Evolutionary conservation across 2,797 vertebrate genomes (phyloP), one percentile per base, ranked within the genome.

Genomic region (Hipposideros larvatus): DNA sequence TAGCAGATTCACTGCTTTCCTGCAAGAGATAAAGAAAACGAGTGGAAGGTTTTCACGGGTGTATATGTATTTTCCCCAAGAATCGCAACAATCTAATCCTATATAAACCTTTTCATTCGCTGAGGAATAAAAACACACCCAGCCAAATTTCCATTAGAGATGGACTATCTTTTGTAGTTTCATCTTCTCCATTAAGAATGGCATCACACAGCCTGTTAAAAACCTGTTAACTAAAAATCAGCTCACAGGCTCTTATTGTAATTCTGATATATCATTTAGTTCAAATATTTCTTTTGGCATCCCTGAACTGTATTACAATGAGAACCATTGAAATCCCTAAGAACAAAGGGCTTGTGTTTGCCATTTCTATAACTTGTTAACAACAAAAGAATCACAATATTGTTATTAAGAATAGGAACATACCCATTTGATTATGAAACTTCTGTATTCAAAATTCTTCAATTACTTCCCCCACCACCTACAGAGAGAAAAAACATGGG

Each of bases 121-220:
- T 28, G 7, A 92, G 6, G 46, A n/a, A n/a, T n/a, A 14, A 79
- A 91, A 89, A 48, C 78, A 94, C 31, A 83, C 28, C 0, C 66
- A 13, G 5, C 15, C 73, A 46, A 92, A 94, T 97, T 98, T 94
- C 74, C 71, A 94, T 84, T 65, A 87, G 71, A 97, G 37, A 43
- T n/a, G 51, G 53, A n/a, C 2, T 93, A 2, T 75, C 80, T 95
- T 96, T 87, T 51, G 73, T 93, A 90, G 94, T 77, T 94, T 84
- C 68, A 95, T 93, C 78, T 66, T 87, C 61, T 53, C 53, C 87
- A 68, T 87, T 88, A 86, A 94, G 70, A 94, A 93, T 94, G 95
- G 19, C 89, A 83, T 71, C 95, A 94, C 95, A 94, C 1, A 14
- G 79, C 92, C 91, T 97, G 77, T 89, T 97, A 95, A 93, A 97